Evolutionary conservation across 2,797 vertebrate species (phyloP), one percentile per base, ranked within the genome.

Genomic region (Rhinella marina): DNA sequence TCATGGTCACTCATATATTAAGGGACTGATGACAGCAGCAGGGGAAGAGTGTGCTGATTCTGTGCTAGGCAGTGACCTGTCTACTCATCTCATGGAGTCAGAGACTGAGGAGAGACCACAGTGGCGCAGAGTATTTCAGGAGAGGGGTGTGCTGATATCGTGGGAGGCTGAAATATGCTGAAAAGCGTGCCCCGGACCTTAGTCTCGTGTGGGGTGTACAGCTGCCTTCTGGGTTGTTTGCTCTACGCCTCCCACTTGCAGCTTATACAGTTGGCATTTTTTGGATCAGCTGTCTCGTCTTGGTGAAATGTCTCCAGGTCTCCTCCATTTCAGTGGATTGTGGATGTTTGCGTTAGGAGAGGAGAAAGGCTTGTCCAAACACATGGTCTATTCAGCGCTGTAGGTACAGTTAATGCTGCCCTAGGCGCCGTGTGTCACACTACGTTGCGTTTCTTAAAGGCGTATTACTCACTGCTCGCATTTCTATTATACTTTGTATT

Each of bases 281-380:
- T 19, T 52, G 41, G 17, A 75, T 75, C 72, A 75, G 72, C 72
- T 75, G 72, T 52, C 32, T 75, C 12, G 3, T 75, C 41, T 19
- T 75, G 32, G 72, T 48, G 72, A 75, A 50, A 52, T 52, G 21
- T 72, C 29, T 41, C 1, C 12, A 52, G 8, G 41, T 75, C 72
- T 50, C 72, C 19, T 75, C 7, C 41, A 23, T 75, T 50, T 50
- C 41, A 50, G 1, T n/a, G 41, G 41, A 50, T 75, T 75, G 41
- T 75, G 21, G n/a, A n/a, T 75, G 41, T 75, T 75, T 75, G 72
- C 72, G 13, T 75, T 59, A 80, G 52, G 14, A 57, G 56, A 79
- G 59, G 56, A 19, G 52, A 59, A 80, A 80, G 29, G 56, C 72
- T 52, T 75, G 41, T 75, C 41, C 48, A 75, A 75, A 52, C 72